These are phyloP conservation scores for Bos taurus DNA, from an alignment of 2,113 vertebrate species.

Conservation along the genomic window ARS-UCD2.0 NC_037343.1:67609001-67609500, in stretches of 20 bases:
- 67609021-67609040: neutral
- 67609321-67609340: neutral
- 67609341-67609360: neutral
- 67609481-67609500: neutral
- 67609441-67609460: neutral
- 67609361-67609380: neutral
- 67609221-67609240: neutral
- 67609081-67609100: neutral
- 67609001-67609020: neutral
- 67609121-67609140: neutral
- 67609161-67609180: neutral
- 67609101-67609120: neutral
- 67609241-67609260: neutral
- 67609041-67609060: neutral
- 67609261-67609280: neutral
- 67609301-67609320: neutral
- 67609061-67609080: neutral
- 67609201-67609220: neutral
- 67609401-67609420: neutral
- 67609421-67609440: neutral
- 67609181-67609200: neutral
- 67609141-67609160: accelerated
- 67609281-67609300: neutral
- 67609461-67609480: neutral
- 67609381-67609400: neutral